Evolutionary conservation across 2,113 vertebrate genomes (phyloP).

Genomic region (Cettia cetti): DNA sequence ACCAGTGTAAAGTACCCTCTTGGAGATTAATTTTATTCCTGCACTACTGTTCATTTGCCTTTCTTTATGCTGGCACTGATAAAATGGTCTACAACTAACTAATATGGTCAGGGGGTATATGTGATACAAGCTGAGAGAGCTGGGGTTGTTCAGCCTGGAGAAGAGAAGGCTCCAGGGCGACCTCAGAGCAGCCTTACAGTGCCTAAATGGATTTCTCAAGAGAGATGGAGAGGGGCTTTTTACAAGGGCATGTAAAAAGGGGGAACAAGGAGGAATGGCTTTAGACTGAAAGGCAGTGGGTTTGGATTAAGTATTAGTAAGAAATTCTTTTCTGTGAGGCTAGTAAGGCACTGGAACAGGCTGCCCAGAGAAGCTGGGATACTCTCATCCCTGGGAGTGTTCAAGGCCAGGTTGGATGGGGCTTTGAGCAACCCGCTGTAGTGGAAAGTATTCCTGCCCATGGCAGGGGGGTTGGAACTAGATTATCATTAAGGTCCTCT

Average conservation of each 20-base stretch:
- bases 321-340: not conserved
- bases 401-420: not conserved
- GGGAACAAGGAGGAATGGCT: not conserved
- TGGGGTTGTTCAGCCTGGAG: not conserved
- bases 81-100: not conserved
- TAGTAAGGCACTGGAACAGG: not conserved
- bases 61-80: not conserved
- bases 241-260: not conserved
- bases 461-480: not conserved
- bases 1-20: not conserved
- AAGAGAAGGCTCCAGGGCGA: not conserved
- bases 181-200: not conserved
- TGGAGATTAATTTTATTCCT: not conserved
- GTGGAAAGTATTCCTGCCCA: not conserved
- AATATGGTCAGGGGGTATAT: not conserved
- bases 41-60: not conserved
- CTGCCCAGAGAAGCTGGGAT: not conserved
- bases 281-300: not conserved
- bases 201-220: not conserved
- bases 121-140: not conserved
- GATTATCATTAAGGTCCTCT: not conserved
- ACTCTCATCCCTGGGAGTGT: not conserved
- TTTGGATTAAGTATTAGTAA: not conserved
- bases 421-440: not conserved
- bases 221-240: not conserved